Percentiles rank a stretch among this genome's conserved stretches.
These are phyloP conservation scores for Pseudopipra pipra DNA, from an alignment of 2,113 vertebrate genomes.

Conservation along the genomic window DNA sequence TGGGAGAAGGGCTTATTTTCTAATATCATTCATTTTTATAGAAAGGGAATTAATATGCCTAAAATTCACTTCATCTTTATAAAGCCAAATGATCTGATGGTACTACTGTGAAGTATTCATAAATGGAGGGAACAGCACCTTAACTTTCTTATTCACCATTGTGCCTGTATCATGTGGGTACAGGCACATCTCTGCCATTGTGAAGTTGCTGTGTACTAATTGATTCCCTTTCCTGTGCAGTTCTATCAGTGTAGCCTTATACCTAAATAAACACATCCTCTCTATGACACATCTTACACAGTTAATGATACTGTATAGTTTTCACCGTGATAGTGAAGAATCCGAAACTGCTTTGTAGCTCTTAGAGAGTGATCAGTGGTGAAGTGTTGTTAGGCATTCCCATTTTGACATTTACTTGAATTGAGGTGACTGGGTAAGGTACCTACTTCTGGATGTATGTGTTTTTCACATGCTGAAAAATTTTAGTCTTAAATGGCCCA, in stretches of 20 bases:
- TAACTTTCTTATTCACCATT: not conserved
- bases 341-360: not conserved
- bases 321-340: not conserved
- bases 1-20: not conserved
- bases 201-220: not conserved
- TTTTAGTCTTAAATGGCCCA: not conserved
- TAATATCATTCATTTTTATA: not conserved
- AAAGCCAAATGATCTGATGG: not conserved
- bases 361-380: not conserved
- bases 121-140: not conserved
- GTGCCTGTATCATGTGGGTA: not conserved
- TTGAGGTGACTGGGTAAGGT: not conserved
- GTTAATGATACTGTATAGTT: not conserved
- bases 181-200: not conserved
- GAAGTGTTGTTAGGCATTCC: not conserved
- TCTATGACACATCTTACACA: not conserved
- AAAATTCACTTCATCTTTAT: not conserved
- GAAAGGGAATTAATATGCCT: not conserved
- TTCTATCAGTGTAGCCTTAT: not conserved
- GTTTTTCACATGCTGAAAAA: not conserved
- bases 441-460: not conserved
- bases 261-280: not conserved
- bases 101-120: not conserved
- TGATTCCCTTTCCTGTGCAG: not conserved
- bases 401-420: not conserved